A percentile compares a stretch with the other conserved stretches of the same genome.
Evolutionary conservation across 2,113 vertebrate genomes (phyloP).

Genomic region (Sinocyclocheilus grahami): DNA sequence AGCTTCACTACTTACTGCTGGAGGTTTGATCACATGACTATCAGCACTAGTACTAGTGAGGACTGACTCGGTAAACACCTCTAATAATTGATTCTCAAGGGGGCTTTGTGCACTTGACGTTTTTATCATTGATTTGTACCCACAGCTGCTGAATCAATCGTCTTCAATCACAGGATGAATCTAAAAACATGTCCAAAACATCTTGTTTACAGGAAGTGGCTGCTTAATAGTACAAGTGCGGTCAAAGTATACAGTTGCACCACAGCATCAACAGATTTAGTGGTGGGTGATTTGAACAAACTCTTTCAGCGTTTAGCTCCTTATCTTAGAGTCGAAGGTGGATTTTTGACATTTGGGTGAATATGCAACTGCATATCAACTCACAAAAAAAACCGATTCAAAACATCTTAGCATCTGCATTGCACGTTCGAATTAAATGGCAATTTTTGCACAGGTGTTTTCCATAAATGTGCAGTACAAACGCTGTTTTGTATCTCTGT

Average conservation of each 20-base stretch:
- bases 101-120: background rate
- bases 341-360: background rate
- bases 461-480: background rate
- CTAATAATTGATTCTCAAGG: background rate
- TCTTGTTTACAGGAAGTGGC: conserved; percentile 36
- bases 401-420: background rate
- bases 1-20: background rate
- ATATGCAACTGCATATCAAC: background rate
- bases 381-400: too few relatives aligned
- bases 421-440: too few relatives aligned
- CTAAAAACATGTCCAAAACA: conserved; percentile 1
- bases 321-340: background rate
- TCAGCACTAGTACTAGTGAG: background rate
- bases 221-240: background rate
- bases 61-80: background rate
- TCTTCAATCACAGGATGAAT: conserved; percentile 3
- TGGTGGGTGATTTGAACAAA: background rate
- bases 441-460: background rate
- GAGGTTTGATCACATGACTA: conserved; percentile 1
- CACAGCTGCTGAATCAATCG: background rate
- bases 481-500: background rate
- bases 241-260: background rate
- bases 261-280: background rate
- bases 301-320: background rate
- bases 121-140: conserved; percentile 31